These are phyloP conservation scores for Cheilosia impressa DNA, from an alignment of 2,888 invertebrate genomes.

Conservation along the genomic window DNA sequence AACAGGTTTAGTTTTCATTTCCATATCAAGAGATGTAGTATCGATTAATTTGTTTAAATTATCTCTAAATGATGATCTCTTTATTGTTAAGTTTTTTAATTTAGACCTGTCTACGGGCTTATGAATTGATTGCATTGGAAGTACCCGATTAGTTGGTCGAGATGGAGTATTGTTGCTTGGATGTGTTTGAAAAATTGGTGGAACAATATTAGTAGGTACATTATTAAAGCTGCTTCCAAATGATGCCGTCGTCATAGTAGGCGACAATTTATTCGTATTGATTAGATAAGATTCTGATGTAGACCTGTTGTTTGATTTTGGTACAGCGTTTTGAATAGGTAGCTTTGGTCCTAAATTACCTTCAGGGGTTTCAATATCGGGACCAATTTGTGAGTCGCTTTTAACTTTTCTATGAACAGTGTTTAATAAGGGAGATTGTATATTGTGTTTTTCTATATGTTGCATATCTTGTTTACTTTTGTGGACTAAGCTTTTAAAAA, in stretches of 20 bases:
- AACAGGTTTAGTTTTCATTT: constrained; percentile 4
- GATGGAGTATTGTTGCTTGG: constrained; percentile 79
- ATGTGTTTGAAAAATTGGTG: constrained; percentile 86
- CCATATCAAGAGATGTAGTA: not conserved
- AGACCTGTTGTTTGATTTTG: constrained; percentile 3
- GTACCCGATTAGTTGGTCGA: constrained; percentile 91
- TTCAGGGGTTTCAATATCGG: not conserved
- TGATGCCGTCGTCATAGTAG: constrained; percentile 84
- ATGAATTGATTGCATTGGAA: constrained; percentile 90
- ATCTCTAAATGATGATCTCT: constrained; percentile 8
- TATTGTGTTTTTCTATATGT: not conserved
- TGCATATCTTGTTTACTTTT: not conserved
- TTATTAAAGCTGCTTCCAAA: constrained; percentile 86
- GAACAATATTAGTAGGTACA: constrained; percentile 89
- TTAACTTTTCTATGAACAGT: not conserved
- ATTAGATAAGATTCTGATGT: not conserved
- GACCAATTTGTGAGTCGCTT: not conserved
- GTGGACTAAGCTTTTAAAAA: not conserved
- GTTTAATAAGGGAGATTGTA: not conserved
- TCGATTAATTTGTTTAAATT: constrained; percentile 12
- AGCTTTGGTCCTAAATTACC: not conserved
- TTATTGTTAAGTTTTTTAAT: constrained; percentile 39
- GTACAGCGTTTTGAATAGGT: not conserved
- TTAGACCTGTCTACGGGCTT: constrained; percentile 80
- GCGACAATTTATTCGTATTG: constrained; percentile 19